A percentile compares a stretch with the other conserved stretches of the same genome.
Evolutionary conservation across 2,797 vertebrate genomes (phyloP).

Genomic region (Labeo calbasu): DNA sequence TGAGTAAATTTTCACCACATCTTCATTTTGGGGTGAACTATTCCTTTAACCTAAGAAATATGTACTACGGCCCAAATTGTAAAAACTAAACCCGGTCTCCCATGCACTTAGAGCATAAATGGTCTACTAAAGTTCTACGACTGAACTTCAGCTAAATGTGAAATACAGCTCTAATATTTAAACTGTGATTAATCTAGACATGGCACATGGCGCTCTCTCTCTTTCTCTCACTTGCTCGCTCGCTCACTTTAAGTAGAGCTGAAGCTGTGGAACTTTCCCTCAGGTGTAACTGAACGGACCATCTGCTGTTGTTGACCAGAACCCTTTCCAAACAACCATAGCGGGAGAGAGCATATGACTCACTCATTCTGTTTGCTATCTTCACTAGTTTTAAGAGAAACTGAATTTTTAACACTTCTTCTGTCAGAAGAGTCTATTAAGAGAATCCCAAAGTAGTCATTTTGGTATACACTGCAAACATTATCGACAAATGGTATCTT

Average conservation of each 20-base stretch:
- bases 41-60: background rate
- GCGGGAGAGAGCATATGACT: slow-evolving; percentile 43
- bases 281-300: slow-evolving; percentile 54
- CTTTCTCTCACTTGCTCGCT: background rate
- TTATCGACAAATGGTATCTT: background rate
- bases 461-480: background rate
- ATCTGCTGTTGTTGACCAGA: slow-evolving; percentile 59
- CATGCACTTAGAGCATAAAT: background rate
- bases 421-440: background rate
- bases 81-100: background rate
- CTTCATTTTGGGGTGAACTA: background rate
- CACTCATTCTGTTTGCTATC: slow-evolving; percentile 37
- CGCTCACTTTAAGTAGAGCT: slow-evolving; percentile 47
- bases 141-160: slow-evolving; percentile 12
- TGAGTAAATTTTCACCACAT: background rate
- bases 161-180: slow-evolving; percentile 18
- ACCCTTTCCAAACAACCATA: slow-evolving; percentile 35
- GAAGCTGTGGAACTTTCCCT: slow-evolving; percentile 55
- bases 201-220: slow-evolving; percentile 23
- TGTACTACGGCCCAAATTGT: background rate
- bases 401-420: background rate
- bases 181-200: slow-evolving; percentile 21
- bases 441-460: background rate
- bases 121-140: background rate
- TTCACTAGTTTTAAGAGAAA: slow-evolving; percentile 8